phyloP scores from a whole-genome alignment of 1,140 invertebrate species.

The Lucilia sericata region DNA sequence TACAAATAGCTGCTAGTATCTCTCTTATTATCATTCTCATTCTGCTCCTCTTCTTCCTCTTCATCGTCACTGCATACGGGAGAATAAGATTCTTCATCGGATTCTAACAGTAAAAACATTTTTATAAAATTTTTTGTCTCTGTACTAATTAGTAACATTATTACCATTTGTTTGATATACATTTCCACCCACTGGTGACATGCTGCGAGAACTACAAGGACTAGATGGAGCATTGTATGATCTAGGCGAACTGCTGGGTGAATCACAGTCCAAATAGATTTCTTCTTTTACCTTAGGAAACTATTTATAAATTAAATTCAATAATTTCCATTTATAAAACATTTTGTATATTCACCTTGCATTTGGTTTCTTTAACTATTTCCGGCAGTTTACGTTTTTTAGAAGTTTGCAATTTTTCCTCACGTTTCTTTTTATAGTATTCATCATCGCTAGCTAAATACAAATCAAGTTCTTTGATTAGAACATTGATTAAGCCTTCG shows the following conservation, averaged over 20 bases:
- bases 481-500: conserved; percentile 59
- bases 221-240: conserved; percentile 59
- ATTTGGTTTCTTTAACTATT: conserved; percentile 52
- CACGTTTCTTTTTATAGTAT: conserved; percentile 58
- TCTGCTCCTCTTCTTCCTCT: conserved; percentile 54
- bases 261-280: conserved; percentile 55
- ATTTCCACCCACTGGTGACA: conserved; percentile 59
- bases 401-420: conserved; percentile 58
- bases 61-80: conserved; percentile 66
- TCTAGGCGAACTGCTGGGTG: conserved; percentile 62
- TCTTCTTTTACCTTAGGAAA: conserved; percentile 58
- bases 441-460: conserved; percentile 64
- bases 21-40: conserved; percentile 28
- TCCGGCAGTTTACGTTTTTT: conserved; percentile 62
- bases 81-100: conserved; percentile 65
- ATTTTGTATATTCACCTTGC: conserved; percentile 52
- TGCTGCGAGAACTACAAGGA: conserved; percentile 64
- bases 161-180: conserved; percentile 41
- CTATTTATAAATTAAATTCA: conserved; percentile 46
- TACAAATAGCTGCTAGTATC: conserved; percentile 50
- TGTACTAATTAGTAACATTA: too few relatives aligned
- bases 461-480: conserved; percentile 61
- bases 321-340: neutral
- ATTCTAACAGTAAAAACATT: conserved; percentile 38
- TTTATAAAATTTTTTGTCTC: too few relatives aligned